Evolutionary conservation across 2,113 vertebrate genomes (phyloP).

Genomic region (Eonycteris spelaea): DNA sequence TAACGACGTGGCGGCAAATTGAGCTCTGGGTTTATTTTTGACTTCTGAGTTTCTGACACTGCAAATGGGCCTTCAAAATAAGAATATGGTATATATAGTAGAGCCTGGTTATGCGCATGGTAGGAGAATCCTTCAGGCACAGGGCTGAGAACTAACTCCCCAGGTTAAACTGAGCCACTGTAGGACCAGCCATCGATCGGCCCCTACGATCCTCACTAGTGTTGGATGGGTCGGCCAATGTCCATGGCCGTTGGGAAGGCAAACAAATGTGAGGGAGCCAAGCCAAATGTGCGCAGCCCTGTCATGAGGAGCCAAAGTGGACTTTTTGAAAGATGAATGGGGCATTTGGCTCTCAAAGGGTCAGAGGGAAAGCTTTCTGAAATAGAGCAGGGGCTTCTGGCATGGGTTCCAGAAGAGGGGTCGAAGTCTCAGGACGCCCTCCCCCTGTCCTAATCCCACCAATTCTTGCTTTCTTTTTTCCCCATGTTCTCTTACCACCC

Average conservation of each 20-base stretch:
- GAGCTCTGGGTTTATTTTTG: not conserved
- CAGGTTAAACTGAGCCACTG: not conserved
- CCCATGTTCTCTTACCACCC: not conserved
- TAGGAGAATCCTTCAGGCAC: not conserved
- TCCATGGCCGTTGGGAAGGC: not conserved
- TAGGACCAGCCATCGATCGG: not conserved
- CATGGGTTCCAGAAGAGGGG: not conserved
- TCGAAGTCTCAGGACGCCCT: slow-evolving; percentile 26
- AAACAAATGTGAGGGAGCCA: slow-evolving; percentile 13
- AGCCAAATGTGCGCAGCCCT: slow-evolving; percentile 48
- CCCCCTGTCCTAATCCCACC: not conserved
- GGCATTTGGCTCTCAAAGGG: slow-evolving; percentile 56
- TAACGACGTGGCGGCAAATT: not conserved
- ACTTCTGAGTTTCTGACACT: not conserved
- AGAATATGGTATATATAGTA: not conserved
- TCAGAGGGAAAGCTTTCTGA: slow-evolving; percentile 67
- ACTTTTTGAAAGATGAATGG: slow-evolving; percentile 69
- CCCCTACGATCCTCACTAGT: not conserved
- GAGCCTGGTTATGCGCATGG: not conserved
- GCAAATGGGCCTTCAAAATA: not conserved
- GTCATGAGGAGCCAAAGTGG: slow-evolving; percentile 59
- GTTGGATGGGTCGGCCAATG: not conserved
- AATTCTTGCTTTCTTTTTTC: slow-evolving; percentile 40
- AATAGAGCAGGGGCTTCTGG: slow-evolving; percentile 54
- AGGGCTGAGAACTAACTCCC: not conserved